Evolutionary conservation across 2,113 vertebrate genomes (phyloP), one percentile per base, ranked within the genome.

Genomic region (Microtus oregoni): DNA sequence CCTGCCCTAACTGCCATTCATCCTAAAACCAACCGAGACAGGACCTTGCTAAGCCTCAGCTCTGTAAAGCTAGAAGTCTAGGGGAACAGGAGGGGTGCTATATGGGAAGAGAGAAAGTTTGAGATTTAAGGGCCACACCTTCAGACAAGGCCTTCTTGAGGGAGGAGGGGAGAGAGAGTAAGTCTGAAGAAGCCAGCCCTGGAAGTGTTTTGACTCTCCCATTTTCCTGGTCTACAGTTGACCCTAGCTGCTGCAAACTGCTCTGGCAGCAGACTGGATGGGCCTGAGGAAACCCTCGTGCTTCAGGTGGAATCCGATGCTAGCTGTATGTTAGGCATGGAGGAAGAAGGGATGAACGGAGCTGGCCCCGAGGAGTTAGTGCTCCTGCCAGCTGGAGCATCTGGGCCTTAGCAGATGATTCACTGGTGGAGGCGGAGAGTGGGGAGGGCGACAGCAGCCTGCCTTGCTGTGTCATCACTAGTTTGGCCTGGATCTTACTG

Each of bases 401-500:
- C 90, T 90, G 77, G 52, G 83, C 82, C 63, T 78, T 38, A 38
- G 81, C 89, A 82, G 76, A 61, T 82, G 68, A 75, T 20, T 94
- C 82, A 79, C 52, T 10, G 26, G 88, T n/a, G 79, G 73, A 81
- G 79, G 52, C 67, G 58, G 78, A 85, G 91, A 2, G 22, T 86
- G n/a, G 24, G 32, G 7, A 78, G 61, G 63, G 73, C 28, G 30
- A 20, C 32, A 12, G 86, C 82, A 58, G 58, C 26, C 38, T 41
- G 50, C 67, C 81, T 77, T 41, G 83, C 72, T 20, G 55, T 65
- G 55, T 89, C 55, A 38, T 32, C 68, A 55, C 87, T n/a, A 44
- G 79, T 78, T 67, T 86, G 72, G 67, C 94, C 79, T 65, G 76
- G 91, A 44, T 86, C 76, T 96, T 41, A 73, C 7, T 70, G 83